Evolutionary conservation across 2,113 vertebrate species (phyloP).

Genomic region (Phylloscopus whistleri): DNA sequence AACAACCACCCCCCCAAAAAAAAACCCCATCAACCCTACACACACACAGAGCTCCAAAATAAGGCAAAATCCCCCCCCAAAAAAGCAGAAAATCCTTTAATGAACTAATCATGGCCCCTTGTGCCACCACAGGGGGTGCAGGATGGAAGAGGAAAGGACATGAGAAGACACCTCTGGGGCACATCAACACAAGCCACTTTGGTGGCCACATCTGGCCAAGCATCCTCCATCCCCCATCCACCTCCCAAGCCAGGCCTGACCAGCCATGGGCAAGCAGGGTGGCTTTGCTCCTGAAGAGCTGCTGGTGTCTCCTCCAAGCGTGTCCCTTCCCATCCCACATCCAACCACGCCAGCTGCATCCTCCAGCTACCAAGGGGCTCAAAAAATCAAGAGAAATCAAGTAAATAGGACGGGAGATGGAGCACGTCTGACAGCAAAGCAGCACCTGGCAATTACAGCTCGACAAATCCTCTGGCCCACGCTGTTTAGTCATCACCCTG

Average conservation of each 20-base stretch:
- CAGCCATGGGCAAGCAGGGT: neutral
- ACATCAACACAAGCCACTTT: neutral
- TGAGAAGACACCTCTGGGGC: neutral
- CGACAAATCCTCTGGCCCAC: neutral
- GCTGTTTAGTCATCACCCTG: neutral
- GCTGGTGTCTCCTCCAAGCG: neutral
- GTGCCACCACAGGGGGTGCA: neutral
- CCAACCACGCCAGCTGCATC: rapidly evolving
- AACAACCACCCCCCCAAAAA: neutral
- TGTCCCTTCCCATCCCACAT: neutral
- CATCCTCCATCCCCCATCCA: neutral
- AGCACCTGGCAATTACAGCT: neutral
- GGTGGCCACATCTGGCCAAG: neutral
- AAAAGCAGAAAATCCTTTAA: neutral
- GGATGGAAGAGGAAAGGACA: neutral
- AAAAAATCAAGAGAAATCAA: neutral
- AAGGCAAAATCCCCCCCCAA: neutral
- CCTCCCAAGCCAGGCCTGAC: neutral
- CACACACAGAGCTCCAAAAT: neutral
- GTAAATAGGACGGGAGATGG: neutral
- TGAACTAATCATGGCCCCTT: neutral
- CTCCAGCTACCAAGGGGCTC: neutral
- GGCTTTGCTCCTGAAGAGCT: neutral
- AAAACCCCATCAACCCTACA: neutral
- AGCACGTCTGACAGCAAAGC: neutral